These are phyloP conservation scores for Eubasilissa regina DNA, from an alignment of 1,140 invertebrate genomes.

Conservation along the genomic window DNA sequence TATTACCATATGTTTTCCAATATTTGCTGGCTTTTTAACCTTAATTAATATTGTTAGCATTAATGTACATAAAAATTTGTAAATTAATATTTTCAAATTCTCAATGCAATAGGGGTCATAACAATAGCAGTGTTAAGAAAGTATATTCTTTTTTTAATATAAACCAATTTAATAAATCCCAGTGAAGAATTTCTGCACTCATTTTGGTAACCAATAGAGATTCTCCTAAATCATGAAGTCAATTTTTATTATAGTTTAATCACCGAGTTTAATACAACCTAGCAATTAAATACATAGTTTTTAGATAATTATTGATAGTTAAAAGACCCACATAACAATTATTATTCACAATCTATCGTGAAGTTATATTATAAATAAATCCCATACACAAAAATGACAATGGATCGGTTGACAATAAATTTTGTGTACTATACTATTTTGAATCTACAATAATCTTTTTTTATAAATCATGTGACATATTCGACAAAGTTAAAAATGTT, in stretches of 20 bases:
- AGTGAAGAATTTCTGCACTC: no score
- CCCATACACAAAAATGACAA: constrained; percentile 9
- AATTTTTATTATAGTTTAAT: no score
- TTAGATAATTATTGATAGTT: not conserved
- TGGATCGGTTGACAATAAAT: no score
- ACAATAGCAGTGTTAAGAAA: not conserved
- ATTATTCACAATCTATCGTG: not conserved
- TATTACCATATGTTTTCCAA: not conserved
- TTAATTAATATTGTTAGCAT: constrained; percentile 7
- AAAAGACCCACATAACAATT: constrained; percentile 12
- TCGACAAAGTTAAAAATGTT: no score
- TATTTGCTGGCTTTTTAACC: not conserved
- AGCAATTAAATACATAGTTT: constrained; percentile 8
- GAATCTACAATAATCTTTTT: no score
- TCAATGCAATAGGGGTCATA: not conserved
- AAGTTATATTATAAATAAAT: constrained; percentile 2
- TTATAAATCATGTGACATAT: no score
- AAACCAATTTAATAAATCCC: no score
- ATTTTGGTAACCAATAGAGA: no score
- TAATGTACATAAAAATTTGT: constrained; percentile 11
- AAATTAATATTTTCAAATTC: not conserved
- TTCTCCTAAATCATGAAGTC: no score
- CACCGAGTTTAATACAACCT: not conserved
- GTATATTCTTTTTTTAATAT: no score
- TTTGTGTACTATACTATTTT: no score